Evolutionary conservation across 2,888 invertebrate genomes (phyloP).

Genomic region (Dorcus hopei): DNA sequence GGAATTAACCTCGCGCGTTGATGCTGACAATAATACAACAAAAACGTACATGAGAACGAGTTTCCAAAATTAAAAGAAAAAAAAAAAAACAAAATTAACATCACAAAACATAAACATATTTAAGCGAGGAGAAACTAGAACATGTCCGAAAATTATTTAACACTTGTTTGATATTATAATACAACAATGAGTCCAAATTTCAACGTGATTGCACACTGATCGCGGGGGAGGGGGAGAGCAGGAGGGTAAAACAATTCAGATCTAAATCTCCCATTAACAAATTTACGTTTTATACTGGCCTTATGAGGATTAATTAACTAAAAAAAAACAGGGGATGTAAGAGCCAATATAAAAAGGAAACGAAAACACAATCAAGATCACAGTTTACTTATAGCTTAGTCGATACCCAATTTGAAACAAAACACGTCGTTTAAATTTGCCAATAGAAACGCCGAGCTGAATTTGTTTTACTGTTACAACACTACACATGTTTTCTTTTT

Average conservation of each 20-base stretch:
- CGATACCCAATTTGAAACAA: too few species aligned
- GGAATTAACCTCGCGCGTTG: constrained; percentile 2
- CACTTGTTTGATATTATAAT: too few species aligned
- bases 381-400: not conserved
- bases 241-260: not conserved
- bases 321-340: not conserved
- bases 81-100: not conserved
- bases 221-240: not conserved
- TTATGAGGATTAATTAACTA: not conserved
- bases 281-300: constrained; percentile 2
- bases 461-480: not conserved
- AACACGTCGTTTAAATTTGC: too few species aligned
- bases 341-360: too few species aligned
- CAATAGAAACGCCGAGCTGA: too few species aligned
- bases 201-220: too few species aligned
- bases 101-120: not conserved
- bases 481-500: not conserved
- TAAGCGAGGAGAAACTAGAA: not conserved
- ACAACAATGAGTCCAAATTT: too few species aligned
- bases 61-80: not conserved
- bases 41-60: not conserved
- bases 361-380: constrained; percentile 5
- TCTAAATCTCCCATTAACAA: not conserved
- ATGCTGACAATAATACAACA: not conserved
- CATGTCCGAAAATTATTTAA: not conserved